Evolutionary conservation across 1,140 invertebrate species (phyloP).

Genomic region (Argopecten irradians): DNA sequence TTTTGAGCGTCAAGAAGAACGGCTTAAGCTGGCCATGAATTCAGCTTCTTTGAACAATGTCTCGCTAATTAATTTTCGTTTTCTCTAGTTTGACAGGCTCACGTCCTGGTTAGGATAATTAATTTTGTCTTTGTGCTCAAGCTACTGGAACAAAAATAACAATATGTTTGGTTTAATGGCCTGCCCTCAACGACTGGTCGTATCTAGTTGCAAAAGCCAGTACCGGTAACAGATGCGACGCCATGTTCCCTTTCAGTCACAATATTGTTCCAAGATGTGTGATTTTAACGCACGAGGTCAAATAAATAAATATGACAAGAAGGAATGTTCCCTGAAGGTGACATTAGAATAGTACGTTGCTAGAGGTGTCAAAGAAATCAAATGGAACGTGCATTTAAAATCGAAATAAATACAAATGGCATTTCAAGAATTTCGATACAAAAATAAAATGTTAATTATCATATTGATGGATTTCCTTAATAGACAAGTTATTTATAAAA

Average conservation of each 20-base stretch:
- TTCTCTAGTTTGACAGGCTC: background rate
- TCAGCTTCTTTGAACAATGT: background rate
- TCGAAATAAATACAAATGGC: background rate
- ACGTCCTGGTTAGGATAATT: constrained; percentile 21
- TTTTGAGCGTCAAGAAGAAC: background rate
- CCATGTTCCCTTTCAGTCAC: constrained; percentile 8
- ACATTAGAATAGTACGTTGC: background rate
- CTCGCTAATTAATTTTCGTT: background rate
- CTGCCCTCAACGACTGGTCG: background rate
- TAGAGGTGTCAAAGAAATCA: background rate
- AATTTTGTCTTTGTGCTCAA: constrained; percentile 22
- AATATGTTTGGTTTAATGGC: background rate
- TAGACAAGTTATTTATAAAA: too few relatives aligned
- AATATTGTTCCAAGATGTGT: constrained; percentile 22
- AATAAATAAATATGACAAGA: background rate
- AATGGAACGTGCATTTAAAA: background rate
- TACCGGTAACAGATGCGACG: constrained; percentile 13
- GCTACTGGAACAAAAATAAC: constrained; percentile 17
- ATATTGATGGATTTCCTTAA: too few relatives aligned
- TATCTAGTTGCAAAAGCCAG: background rate
- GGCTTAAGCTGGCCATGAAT: background rate
- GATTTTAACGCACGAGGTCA: constrained; percentile 20
- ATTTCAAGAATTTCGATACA: background rate
- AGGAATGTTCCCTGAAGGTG: background rate
- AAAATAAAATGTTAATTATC: background rate